These are phyloP conservation scores for Campoletis raptor DNA, from an alignment of 2,888 invertebrate species.

Conservation along the genomic window DNA sequence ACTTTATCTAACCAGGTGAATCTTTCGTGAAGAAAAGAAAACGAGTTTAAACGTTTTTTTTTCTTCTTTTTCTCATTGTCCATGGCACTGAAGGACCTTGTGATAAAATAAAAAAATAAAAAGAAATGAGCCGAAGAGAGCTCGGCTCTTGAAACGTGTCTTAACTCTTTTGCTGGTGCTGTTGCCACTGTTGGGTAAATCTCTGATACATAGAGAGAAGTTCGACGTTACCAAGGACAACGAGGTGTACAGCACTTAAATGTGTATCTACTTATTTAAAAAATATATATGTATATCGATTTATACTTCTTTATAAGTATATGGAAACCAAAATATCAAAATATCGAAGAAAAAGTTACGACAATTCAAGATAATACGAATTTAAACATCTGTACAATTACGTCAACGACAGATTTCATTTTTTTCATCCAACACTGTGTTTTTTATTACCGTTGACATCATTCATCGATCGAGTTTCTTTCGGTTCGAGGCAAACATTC, in stretches of 20 bases:
- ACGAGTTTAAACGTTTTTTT: neutral
- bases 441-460: neutral
- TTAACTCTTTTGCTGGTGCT: conserved; percentile 3
- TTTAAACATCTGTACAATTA: neutral
- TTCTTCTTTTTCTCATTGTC: conserved; percentile 19
- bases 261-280: conserved; percentile 5
- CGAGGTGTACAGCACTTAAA: conserved; percentile 53
- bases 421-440: neutral
- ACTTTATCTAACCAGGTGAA: neutral
- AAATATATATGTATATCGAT: neutral
- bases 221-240: conserved; percentile 62
- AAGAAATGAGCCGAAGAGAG: conserved; percentile 45
- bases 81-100: conserved; percentile 57
- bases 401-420: conserved; percentile 5
- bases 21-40: neutral
- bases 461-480: neutral
- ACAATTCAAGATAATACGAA: conserved; percentile 1
- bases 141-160: conserved; percentile 32
- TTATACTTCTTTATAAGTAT: neutral
- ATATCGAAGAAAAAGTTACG: neutral
- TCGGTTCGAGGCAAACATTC: neutral
- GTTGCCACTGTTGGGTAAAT: conserved; percentile 30
- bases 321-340: neutral
- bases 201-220: conserved; percentile 36
- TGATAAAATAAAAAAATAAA: conserved; percentile 14